Conservation (phyloP, 2,113 vertebrate genomes). For the Dromiciops gliroides region DNA sequence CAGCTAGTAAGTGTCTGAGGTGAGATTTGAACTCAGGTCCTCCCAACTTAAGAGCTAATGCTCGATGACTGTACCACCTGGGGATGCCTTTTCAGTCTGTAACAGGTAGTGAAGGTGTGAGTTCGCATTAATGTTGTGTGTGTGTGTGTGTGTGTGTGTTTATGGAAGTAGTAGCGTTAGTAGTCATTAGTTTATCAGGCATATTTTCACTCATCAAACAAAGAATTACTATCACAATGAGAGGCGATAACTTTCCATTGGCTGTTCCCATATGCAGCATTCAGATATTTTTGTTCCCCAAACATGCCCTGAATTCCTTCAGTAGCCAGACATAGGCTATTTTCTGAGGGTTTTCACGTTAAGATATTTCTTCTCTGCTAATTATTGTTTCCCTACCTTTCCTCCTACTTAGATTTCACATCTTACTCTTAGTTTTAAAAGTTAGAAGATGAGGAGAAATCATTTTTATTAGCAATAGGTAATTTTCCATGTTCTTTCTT, state of each 20-base stretch:
- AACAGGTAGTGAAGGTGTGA: neutral
- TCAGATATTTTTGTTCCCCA: neutral
- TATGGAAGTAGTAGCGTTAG: neutral
- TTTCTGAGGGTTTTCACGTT: neutral
- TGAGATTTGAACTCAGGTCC: no score
- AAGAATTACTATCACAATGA: neutral
- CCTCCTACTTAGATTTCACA: neutral
- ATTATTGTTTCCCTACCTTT: neutral
- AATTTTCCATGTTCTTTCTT: neutral
- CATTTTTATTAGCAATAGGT: neutral
- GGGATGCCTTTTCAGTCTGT: neutral
- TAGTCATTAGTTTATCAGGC: neutral
- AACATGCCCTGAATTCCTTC: neutral
- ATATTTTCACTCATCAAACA: neutral
- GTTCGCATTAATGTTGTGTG: no score
- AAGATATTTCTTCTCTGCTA: neutral
- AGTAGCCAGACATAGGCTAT: neutral
- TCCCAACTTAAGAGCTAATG: no score
- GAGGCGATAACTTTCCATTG: neutral
- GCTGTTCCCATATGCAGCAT: neutral
- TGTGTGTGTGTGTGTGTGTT: neutral
- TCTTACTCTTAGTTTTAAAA: neutral
- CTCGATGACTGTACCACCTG: no score
- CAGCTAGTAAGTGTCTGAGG: no score
- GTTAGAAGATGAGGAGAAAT: neutral